Evolutionary conservation across 2,888 invertebrate genomes (phyloP), one percentile per base, ranked within the genome.

Genomic region (Melinaea marsaeus): DNA sequence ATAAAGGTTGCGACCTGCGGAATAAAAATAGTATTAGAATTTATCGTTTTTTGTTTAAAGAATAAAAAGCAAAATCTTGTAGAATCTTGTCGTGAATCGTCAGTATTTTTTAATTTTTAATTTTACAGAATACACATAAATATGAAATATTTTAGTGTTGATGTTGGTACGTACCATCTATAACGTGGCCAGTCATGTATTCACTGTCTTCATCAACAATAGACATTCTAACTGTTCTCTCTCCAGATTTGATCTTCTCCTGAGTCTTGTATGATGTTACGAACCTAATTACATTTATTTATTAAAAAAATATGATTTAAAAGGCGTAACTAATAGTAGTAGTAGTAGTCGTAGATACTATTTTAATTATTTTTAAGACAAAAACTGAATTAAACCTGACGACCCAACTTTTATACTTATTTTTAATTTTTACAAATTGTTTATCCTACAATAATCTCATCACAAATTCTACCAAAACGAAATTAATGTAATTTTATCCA

Each of bases 111-210:
- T 22, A 22, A 22, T 22, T 22, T 22, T 22, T 22, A 22, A 22
- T 22, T 22, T 22, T 22, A 22, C 22, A 22, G 22, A 22, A 22
- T 22, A 22, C 22, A 46, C n/a, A 46, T n/a, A 46, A 1, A 9
- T 4, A 46, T 11, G n/a, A 11, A 46, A 46, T 46, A 46, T 46
- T 46, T 46, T n/a, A 46, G 13, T 46, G 11, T 46, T n/a, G 3
- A n/a, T 46, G 13, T 11, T 46, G 22, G n/a, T 46, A 3, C 69
- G 93, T 85, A 93, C 97, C 96, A 83, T 98, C 97, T 66, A 98
- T 95, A 11, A 94, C 92, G 82, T 98, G 98, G 0, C 96, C 97
- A 45, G 88, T 85, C 82, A 97, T 90, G 76, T 93, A 97, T 61
- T 94, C 93, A 76, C 92, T 93, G 74, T 94, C 93, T 64, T 95